Evolutionary conservation across 2,797 vertebrate species (phyloP).

Genomic region (Rhinophrynus dorsalis): DNA sequence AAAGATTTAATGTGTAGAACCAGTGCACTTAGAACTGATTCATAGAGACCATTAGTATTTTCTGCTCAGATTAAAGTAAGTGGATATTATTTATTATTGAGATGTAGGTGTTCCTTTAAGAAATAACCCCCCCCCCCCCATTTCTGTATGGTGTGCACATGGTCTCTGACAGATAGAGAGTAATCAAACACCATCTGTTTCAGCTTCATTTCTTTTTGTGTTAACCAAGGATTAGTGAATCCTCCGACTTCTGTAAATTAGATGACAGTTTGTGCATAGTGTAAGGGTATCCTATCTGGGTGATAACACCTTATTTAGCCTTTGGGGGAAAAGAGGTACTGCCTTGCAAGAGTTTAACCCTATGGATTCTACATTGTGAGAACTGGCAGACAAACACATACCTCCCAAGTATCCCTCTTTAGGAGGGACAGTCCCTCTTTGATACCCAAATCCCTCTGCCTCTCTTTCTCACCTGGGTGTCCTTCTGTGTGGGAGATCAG

Average conservation of each 20-base stretch:
- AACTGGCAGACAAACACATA: too few species aligned
- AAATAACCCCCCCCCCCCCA: not conserved
- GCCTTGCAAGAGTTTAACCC: not conserved
- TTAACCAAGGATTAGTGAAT: constrained; percentile 74
- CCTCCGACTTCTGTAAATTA: constrained; percentile 44
- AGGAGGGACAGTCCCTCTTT: too few species aligned
- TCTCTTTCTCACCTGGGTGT: too few species aligned
- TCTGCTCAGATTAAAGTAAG: too few species aligned
- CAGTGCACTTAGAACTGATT: not conserved
- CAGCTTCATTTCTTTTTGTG: constrained; percentile 73
- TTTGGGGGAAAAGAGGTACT: not conserved
- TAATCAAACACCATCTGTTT: constrained; percentile 79
- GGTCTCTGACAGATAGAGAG: constrained; percentile 49
- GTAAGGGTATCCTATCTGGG: constrained; percentile 4
- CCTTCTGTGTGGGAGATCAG: too few species aligned
- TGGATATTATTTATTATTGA: not conserved
- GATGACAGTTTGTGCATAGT: constrained; percentile 18
- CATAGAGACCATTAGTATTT: too few species aligned
- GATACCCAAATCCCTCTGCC: too few species aligned
- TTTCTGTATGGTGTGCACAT: not conserved
- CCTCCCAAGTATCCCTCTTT: too few species aligned
- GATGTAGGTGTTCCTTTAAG: not conserved
- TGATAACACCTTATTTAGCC: constrained; percentile 10
- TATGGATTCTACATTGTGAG: not conserved
- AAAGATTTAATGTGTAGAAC: too few species aligned